Conservation (phyloP, 2,797 vertebrate genomes). For the Pelobates cultripes region DNA sequence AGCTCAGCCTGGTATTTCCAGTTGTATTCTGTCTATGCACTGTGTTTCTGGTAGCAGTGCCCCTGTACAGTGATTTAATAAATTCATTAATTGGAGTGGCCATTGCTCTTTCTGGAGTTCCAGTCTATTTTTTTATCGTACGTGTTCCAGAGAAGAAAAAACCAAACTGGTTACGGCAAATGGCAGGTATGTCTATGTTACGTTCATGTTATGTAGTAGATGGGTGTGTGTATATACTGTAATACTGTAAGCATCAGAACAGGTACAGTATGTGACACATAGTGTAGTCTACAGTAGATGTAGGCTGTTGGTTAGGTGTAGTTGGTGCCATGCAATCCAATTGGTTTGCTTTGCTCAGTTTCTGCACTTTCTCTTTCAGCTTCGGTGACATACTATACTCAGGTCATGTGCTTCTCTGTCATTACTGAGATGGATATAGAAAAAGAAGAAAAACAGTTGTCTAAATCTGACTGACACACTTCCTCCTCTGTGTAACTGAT, state of each 20-base stretch:
- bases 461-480: constrained; percentile 44
- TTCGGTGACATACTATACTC: constrained; percentile 75
- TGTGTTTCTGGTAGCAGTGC: constrained; percentile 89
- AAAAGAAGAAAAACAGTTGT: constrained; percentile 27
- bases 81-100: constrained; percentile 89
- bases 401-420: constrained; percentile 84
- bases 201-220: too few relatives aligned
- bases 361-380: constrained; percentile 68
- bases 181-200: constrained; percentile 36
- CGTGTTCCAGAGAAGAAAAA: constrained; percentile 77
- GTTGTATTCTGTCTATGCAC: constrained; percentile 88
- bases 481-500: constrained; percentile 16
- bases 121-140: constrained; percentile 86
- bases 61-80: constrained; percentile 87
- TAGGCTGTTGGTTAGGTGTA: too few relatives aligned
- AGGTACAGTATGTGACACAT: too few relatives aligned
- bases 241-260: too few relatives aligned
- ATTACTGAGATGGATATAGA: constrained; percentile 83
- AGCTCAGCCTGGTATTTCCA: constrained; percentile 88
- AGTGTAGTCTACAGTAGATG: too few relatives aligned
- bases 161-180: constrained; percentile 72
- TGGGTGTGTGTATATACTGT: too few relatives aligned
- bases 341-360: not conserved
- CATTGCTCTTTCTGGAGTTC: constrained; percentile 87
- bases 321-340: too few relatives aligned